phyloP scores from a whole-genome alignment of 2,888 invertebrate species.

The Drosophila rellima region DNA sequence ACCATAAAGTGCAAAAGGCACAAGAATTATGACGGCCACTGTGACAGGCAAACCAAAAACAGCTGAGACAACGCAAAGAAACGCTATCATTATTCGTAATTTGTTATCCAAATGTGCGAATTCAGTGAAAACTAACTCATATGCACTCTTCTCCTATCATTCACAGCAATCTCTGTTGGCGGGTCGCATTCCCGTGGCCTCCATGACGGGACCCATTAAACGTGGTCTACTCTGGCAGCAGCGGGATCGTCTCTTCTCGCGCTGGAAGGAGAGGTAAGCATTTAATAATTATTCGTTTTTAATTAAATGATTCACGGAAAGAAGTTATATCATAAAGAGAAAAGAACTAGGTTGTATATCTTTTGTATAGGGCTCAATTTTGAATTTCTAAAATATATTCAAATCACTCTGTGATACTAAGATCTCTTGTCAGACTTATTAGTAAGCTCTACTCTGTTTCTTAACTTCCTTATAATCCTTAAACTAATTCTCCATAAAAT shows the following conservation, averaged over 20 bases:
- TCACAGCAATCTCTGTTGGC: slow-evolving; percentile 85
- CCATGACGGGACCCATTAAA: slow-evolving; percentile 88
- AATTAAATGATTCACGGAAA: neutral
- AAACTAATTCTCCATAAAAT: too few species aligned
- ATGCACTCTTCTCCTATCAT: slow-evolving; percentile 34
- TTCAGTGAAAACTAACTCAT: slow-evolving; percentile 52
- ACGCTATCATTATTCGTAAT: slow-evolving; percentile 51
- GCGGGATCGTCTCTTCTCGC: slow-evolving; percentile 88
- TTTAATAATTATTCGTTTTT: slow-evolving; percentile 4
- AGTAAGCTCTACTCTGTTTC: too few species aligned
- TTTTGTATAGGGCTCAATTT: neutral
- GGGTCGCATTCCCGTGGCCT: slow-evolving; percentile 86
- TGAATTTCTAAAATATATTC: neutral
- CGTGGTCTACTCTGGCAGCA: slow-evolving; percentile 89
- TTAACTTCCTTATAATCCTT: too few species aligned
- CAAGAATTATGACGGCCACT: slow-evolving; percentile 66
- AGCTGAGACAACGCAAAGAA: slow-evolving; percentile 61
- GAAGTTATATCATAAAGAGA: neutral
- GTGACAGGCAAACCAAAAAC: slow-evolving; percentile 51
- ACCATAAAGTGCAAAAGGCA: slow-evolving; percentile 51
- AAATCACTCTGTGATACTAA: neutral
- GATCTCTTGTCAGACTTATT: too few species aligned
- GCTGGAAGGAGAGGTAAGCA: slow-evolving; percentile 89
- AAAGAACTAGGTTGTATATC: neutral
- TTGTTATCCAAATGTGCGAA: slow-evolving; percentile 50